phyloP scores from a whole-genome alignment of 2,797 vertebrate genomes.

The Malurus leucopterus region DNA sequence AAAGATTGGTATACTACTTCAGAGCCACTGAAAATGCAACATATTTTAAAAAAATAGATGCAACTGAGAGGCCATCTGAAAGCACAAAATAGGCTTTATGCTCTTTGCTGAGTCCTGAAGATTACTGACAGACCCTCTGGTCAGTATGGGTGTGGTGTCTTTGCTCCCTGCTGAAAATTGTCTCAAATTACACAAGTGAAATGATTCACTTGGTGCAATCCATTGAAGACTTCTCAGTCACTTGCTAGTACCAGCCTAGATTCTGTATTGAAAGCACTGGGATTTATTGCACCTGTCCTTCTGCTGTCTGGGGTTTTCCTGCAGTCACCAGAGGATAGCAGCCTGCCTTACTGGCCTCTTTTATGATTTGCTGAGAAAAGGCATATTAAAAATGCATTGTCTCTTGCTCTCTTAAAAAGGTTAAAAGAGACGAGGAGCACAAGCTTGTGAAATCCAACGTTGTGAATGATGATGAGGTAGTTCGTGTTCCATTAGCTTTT shows the following conservation, averaged over 20 bases:
- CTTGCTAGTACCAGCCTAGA: not conserved
- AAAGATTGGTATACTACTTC: not conserved
- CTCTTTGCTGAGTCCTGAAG: not conserved
- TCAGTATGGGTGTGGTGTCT: not conserved
- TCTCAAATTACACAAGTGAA: not conserved
- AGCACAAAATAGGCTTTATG: not conserved
- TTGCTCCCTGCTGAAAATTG: not conserved
- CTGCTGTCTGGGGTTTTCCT: not conserved
- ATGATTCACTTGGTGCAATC: not conserved
- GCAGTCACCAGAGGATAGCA: not conserved
- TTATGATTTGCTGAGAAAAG: not conserved
- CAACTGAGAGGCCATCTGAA: not conserved
- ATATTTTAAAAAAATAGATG: accelerated
- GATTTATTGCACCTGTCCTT: not conserved
- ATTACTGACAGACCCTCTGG: not conserved
- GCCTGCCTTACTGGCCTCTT: not conserved
- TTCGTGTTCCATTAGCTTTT: constrained; percentile 88
- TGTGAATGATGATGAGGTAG: constrained; percentile 91
- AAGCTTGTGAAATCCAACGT: constrained; percentile 89
- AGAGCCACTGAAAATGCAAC: not conserved
- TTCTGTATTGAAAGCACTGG: not conserved
- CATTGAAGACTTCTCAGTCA: not conserved
- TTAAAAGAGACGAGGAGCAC: constrained; percentile 92
- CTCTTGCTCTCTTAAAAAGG: constrained; percentile 69
- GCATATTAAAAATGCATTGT: not conserved